Conservation (phyloP, 2,888 invertebrate species). For the Pseudococcus jackbeardsleyi region DNA sequence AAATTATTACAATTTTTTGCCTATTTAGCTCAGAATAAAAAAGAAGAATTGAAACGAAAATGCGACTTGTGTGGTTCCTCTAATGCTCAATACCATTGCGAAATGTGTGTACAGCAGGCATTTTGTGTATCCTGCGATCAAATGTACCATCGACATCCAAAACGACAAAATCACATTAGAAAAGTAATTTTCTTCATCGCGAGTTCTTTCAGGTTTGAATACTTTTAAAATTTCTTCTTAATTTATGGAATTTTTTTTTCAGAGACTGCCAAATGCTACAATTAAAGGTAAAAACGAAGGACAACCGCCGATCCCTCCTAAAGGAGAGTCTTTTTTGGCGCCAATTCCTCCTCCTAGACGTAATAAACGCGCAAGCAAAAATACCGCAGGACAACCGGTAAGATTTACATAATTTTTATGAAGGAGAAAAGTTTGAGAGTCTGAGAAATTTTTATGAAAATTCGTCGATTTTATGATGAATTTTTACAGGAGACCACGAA, state of each 20-base stretch:
- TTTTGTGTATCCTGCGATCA: conserved; percentile 93
- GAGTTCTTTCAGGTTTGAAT: neutral
- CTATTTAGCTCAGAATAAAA: neutral
- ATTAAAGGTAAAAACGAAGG: conserved; percentile 66
- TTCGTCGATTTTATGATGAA: neutral
- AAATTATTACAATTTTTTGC: too few relatives aligned
- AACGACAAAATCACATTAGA: conserved; percentile 84
- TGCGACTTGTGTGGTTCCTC: conserved; percentile 90
- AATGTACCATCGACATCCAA: conserved; percentile 94
- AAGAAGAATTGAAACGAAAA: conserved; percentile 73
- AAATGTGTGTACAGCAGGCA: conserved; percentile 85
- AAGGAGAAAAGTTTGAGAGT: too few relatives aligned
- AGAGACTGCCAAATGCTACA: conserved; percentile 4
- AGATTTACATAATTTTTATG: neutral
- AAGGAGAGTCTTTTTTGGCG: conserved; percentile 74
- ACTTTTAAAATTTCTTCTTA: neutral
- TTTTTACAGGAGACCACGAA: conserved; percentile 44
- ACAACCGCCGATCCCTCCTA: conserved; percentile 79
- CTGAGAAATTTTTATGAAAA: neutral
- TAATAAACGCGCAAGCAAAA: conserved; percentile 71
- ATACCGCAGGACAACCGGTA: neutral
- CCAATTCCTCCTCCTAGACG: conserved; percentile 77
- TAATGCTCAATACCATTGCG: conserved; percentile 84
- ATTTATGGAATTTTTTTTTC: neutral
- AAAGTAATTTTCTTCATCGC: conserved; percentile 73